Evolutionary conservation across 2,797 vertebrate species (phyloP), one percentile per base, ranked within the genome.

Genomic region (Enteromius fasciolatus): DNA sequence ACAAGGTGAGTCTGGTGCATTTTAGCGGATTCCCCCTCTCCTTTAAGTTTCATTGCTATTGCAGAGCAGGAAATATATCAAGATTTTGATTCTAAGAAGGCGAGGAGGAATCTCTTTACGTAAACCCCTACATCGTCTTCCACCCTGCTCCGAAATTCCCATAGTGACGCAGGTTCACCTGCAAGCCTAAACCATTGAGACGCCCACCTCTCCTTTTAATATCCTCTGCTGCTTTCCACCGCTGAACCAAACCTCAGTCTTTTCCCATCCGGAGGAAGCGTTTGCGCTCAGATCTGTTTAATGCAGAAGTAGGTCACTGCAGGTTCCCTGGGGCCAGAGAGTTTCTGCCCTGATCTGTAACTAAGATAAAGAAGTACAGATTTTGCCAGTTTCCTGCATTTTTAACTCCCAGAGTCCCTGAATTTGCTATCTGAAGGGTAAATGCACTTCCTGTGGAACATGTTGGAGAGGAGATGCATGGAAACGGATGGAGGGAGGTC

Each of bases 1-100:
- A 91, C 0, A 74, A 87, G 95, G 96, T 96, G 94, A 98, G 96
- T 93, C n/a, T 14, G 44, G 72, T 59, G 15, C 77, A 41, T 41
- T 54, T 75, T 50, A 73, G 41, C 25, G 23, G 70, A 44, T 73
- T 54, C 67, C 79, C 25, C 31, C 28, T 78, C 74, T 72, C 25
- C 57, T 44, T 44, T 36, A 12, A 25, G 6, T 63, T 59, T 14
- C 23, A 61, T 41, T 20, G 6, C 28, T 18, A 5, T 46, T 28
- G 48, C 11, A 73, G 46, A n/a, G 5, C 17, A 8, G 70, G 28
- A 52, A 52, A 7, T 52, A 12, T 52, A 33, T 52, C 28, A 33
- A 20, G 28, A 52, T 50, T 12, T 52, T 28, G 14, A 25, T 70
- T 52, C 9, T n/a, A 31, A 63, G 48, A 50, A 44, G 59, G 25